Evolutionary conservation across 2,888 invertebrate species (phyloP).

Genomic region (Leucania comma): DNA sequence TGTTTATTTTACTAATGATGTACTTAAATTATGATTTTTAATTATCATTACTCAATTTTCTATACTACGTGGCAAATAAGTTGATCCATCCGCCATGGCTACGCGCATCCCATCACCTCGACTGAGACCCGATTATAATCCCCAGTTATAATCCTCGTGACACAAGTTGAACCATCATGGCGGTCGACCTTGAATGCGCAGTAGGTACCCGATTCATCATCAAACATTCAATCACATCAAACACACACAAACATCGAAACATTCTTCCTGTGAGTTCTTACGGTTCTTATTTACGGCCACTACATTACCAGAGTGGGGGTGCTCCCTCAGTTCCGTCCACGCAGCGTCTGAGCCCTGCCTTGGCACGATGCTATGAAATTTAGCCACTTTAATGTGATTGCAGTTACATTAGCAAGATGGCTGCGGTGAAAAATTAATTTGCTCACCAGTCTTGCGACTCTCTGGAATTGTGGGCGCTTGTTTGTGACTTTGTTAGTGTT

Average conservation of each 20-base stretch:
- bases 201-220: too few species aligned
- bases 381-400: slow-evolving; percentile 30
- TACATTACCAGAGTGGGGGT: slow-evolving; percentile 11
- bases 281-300: slow-evolving; percentile 28
- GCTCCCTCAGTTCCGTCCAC: slow-evolving; percentile 14
- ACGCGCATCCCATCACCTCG: too few species aligned
- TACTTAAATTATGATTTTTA: neutral
- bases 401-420: slow-evolving; percentile 34
- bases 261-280: neutral
- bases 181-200: too few species aligned
- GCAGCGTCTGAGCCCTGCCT: slow-evolving; percentile 3
- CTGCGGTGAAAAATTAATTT: slow-evolving; percentile 24
- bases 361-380: slow-evolving; percentile 33
- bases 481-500: slow-evolving; percentile 1
- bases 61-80: too few species aligned
- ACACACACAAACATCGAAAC: slow-evolving; percentile 1
- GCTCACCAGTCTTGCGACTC: neutral
- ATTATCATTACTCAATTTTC: neutral
- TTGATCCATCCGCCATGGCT: too few species aligned
- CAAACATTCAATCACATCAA: too few species aligned
- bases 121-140: too few species aligned
- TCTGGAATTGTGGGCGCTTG: neutral
- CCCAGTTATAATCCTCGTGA: too few species aligned
- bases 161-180: too few species aligned
- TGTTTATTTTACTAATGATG: slow-evolving; percentile 10